Evolutionary conservation across 2,888 invertebrate genomes (phyloP).

Genomic region (Catocala sponsa): DNA sequence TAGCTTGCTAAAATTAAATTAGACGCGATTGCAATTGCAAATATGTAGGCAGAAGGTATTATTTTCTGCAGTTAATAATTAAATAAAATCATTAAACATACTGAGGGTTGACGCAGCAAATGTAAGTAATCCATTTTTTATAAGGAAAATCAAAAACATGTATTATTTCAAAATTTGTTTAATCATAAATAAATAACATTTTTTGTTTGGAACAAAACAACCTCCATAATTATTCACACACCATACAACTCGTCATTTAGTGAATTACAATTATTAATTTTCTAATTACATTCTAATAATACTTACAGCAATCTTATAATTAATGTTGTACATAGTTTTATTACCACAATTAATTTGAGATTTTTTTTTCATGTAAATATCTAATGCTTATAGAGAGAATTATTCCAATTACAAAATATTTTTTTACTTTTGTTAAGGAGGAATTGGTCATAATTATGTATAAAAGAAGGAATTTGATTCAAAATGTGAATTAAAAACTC

Average conservation of each 20-base stretch:
- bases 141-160: conserved; percentile 41
- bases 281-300: conserved; percentile 87
- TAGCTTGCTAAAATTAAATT: too few relatives aligned
- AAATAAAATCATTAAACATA: too few relatives aligned
- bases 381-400: conserved; percentile 85
- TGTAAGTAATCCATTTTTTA: too few relatives aligned
- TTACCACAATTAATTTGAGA: conserved; percentile 87
- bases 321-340: conserved; percentile 85
- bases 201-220: conserved; percentile 88
- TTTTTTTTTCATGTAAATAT: conserved; percentile 81
- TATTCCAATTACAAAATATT: conserved; percentile 76
- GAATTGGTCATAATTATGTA: conserved; percentile 75
- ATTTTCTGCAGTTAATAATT: too few relatives aligned
- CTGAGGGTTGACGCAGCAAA: too few relatives aligned
- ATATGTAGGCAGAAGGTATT: too few relatives aligned
- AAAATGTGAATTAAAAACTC: conserved; percentile 35
- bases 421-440: conserved; percentile 61
- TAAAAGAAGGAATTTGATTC: conserved; percentile 37
- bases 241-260: conserved; percentile 83
- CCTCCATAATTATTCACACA: conserved; percentile 86
- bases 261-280: conserved; percentile 84
- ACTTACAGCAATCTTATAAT: conserved; percentile 86
- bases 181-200: conserved; percentile 88
- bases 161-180: conserved; percentile 86
- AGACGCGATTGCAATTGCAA: too few relatives aligned